A percentile compares a stretch with the other conserved stretches of the same genome.
phyloP scores from a whole-genome alignment of 2,888 invertebrate genomes.

The Microctonus brassicae region DNA sequence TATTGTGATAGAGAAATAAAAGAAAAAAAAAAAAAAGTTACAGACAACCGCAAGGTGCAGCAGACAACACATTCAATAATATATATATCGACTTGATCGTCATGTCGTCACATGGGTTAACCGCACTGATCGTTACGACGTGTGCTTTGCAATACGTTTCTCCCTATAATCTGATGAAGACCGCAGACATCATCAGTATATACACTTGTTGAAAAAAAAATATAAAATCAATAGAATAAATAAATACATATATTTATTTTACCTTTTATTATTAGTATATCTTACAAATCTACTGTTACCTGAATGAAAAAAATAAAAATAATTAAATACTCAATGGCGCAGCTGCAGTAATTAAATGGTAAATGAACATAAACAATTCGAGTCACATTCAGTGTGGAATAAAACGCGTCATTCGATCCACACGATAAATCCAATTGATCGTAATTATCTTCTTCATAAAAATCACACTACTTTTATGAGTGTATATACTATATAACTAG shows the following conservation, averaged over 20 bases:
- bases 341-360: neutral
- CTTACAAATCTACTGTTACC: neutral
- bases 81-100: slow-evolving; percentile 11
- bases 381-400: slow-evolving; percentile 26
- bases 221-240: neutral
- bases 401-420: slow-evolving; percentile 37
- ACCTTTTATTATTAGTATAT: too few relatives aligned
- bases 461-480: slow-evolving; percentile 14
- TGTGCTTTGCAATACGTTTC: slow-evolving; percentile 14
- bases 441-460: slow-evolving; percentile 43
- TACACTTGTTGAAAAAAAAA: neutral
- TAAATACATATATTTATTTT: neutral
- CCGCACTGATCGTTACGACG: slow-evolving; percentile 28
- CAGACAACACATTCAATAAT: neutral
- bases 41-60: slow-evolving; percentile 49
- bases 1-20: slow-evolving; percentile 9
- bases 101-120: slow-evolving; percentile 2
- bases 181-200: slow-evolving; percentile 13
- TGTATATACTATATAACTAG: neutral
- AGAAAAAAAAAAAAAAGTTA: slow-evolving; percentile 36
- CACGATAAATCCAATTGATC: slow-evolving; percentile 43
- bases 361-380: slow-evolving; percentile 1
- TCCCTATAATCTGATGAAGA: neutral
- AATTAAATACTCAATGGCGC: neutral
- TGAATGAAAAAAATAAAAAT: neutral